These are phyloP conservation scores for Odontomyia ornata DNA, from an alignment of 2,888 invertebrate genomes.

Conservation along the genomic window DNA sequence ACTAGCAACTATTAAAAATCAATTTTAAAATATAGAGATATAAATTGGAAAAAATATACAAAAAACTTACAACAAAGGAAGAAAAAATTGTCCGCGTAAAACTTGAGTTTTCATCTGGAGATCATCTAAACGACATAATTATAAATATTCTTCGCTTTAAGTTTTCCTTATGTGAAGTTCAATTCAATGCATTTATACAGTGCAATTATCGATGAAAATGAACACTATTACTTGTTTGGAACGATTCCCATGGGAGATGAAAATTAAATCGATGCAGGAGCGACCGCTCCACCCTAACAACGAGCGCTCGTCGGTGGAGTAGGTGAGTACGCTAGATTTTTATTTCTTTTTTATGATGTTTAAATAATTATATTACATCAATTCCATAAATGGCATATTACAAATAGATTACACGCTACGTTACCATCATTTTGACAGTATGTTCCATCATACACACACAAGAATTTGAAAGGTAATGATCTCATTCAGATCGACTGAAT, in stretches of 20 bases:
- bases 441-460: no score
- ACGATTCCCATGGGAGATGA: conserved; percentile 19
- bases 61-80: neutral
- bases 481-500: no score
- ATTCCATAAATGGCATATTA: no score
- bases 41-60: neutral
- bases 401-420: no score
- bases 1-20: neutral
- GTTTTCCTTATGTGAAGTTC: conserved; percentile 10
- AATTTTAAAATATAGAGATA: neutral
- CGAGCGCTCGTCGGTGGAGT: no score
- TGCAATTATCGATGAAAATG: conserved; percentile 37
- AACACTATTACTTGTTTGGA: conserved; percentile 7
- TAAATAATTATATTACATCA: no score
- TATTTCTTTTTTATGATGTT: no score
- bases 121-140: neutral
- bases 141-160: neutral
- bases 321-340: no score
- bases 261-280: no score
- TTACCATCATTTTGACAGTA: no score
- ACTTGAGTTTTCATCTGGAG: neutral
- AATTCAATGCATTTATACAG: conserved; percentile 30
- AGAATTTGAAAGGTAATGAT: no score
- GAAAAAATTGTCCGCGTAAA: neutral
- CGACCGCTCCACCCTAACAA: no score